Evolutionary conservation across 64 coral and sea anemone genomes (phyloP).

Genomic region (Acropora yongei): DNA sequence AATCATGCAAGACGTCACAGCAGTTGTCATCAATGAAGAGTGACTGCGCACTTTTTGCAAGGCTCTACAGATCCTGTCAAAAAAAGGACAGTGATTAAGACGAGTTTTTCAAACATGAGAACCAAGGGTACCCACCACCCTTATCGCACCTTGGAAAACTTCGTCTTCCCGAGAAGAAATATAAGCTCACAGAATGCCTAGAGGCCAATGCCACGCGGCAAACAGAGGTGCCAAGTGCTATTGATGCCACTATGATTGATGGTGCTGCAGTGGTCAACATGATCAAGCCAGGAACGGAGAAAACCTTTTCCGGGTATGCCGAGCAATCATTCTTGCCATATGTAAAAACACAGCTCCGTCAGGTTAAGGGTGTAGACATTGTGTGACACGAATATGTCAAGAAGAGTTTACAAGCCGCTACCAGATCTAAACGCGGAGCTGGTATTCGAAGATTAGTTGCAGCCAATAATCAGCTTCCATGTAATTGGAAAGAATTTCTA

Average conservation of each 20-base stretch:
- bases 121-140: not conserved
- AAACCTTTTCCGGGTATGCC: slow-evolving; percentile 51
- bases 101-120: not conserved
- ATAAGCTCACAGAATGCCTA: too few relatives aligned
- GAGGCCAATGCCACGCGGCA: too few relatives aligned
- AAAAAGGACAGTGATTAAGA: not conserved
- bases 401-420: slow-evolving; percentile 48
- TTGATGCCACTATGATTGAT: slow-evolving; percentile 42
- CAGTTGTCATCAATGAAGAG: slow-evolving; percentile 63
- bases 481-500: too few relatives aligned
- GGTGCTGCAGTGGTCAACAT: slow-evolving; percentile 52
- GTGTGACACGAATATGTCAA: slow-evolving; percentile 59
- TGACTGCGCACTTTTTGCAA: not conserved
- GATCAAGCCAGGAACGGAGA: slow-evolving; percentile 30
- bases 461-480: not conserved
- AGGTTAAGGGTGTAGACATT: slow-evolving; percentile 43
- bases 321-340: slow-evolving; percentile 44
- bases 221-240: not conserved
- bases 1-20: not conserved
- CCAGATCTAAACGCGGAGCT: slow-evolving; percentile 20
- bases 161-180: not conserved
- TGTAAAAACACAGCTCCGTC: slow-evolving; percentile 8
- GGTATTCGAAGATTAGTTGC: slow-evolving; percentile 26
- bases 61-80: not conserved
- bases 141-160: not conserved